Base-by-base conservation (phyloP, 2,113 vertebrate genomes). In the Numenius arquata region DNA sequence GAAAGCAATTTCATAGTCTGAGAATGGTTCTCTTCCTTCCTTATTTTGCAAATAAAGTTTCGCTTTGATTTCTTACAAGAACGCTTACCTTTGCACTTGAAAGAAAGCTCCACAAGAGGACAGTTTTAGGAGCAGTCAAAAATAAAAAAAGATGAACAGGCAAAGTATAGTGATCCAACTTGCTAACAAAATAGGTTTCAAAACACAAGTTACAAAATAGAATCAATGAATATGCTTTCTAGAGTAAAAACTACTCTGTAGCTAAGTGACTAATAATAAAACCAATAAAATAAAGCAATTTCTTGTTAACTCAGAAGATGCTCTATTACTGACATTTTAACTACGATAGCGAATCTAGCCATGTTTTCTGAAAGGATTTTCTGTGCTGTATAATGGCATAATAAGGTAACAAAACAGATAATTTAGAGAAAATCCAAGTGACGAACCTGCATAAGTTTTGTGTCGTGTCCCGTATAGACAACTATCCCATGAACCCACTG, bases 371-470 rank as follows among this genome's bases (percentile, higher is more conserved):
- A 88, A 48, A 72, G 13, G 7, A 47, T 75, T 59, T 85, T 75
- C 74, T 61, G 30, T 62, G 41, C 45, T 67, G 17, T 6, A 1
- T 15, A 68, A 80, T 0, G 4, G 5, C 12, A 65, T 41, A 40
- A 30, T n/a, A 50, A 56, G 18, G 19, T 65, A 92, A 79, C 6
- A 72, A 74, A 84, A 5, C 22, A 77, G 34, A 27, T 11, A 61
- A n/a, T 16, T 50, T 29, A 52, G 47, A 82, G 11, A 83, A 80
- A 86, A 70, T 67, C 7, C 18, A 74, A 79, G 43, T 25, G 26
- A 93, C 97, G 84, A 93, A 99, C 99, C 99, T 99, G 99, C 99
- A 99, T 99, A 93, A 99, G 99, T 96, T 99, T 99, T 89, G 99
- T 99, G 97, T 99, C 99, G 40, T 99, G 99, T 70, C 99, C 99